Percentiles rank a stretch among this genome's conserved stretches.
phyloP scores from a whole-genome alignment of 2,113 vertebrate genomes.

The Sakesphorus luctuosus region DNA sequence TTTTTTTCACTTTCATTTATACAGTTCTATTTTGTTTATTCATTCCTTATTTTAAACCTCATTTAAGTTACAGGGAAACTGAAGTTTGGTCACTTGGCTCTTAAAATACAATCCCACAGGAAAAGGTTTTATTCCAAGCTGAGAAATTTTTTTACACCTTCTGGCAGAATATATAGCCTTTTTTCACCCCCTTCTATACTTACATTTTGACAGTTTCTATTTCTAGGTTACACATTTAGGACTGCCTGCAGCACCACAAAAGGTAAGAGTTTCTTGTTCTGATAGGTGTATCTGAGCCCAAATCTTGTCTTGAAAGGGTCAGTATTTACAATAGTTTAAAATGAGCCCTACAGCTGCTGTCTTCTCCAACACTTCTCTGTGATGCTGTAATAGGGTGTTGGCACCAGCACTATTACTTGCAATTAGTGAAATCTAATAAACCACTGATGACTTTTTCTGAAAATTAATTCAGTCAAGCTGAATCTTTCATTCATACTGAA shows the following conservation, averaged over 20 bases:
- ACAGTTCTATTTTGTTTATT: neutral
- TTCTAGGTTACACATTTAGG: neutral
- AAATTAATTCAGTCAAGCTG: neutral
- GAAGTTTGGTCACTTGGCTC: neutral
- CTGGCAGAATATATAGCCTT: fast-evolving
- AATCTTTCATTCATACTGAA: neutral
- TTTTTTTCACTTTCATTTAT: neutral
- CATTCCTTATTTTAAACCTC: neutral
- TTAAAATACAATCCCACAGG: neutral
- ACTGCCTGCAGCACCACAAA: neutral
- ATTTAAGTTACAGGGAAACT: neutral
- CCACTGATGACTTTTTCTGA: neutral
- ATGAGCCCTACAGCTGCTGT: neutral
- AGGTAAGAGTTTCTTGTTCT: neutral
- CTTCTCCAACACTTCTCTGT: neutral
- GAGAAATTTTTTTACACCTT: neutral
- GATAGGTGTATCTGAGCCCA: neutral
- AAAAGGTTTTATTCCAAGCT: neutral
- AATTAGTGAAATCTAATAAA: neutral
- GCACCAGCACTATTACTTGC: neutral
- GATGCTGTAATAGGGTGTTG: neutral
- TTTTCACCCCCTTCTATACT: neutral
- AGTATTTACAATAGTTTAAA: neutral
- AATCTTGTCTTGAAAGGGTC: neutral
- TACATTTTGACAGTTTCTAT: neutral